Conservation (phyloP, 2,888 invertebrate genomes). For the Operophtera brumata region DNA sequence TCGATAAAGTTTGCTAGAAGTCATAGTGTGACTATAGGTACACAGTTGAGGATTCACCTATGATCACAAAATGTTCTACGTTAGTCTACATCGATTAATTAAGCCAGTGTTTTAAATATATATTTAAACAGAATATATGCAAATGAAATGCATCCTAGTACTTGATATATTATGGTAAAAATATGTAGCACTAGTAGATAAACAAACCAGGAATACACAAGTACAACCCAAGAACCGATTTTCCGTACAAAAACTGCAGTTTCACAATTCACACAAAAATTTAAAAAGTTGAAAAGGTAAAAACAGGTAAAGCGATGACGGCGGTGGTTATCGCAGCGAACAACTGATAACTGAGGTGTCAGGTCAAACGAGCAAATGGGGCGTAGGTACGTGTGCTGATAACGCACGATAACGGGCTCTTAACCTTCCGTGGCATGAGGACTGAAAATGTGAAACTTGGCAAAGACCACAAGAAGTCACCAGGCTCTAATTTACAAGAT, state of each 20-base stretch:
- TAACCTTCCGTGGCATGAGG: constrained; percentile 69
- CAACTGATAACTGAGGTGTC: constrained; percentile 78
- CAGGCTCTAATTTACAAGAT: not conserved
- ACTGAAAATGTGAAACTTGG: constrained; percentile 18
- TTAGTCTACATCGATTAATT: not conserved
- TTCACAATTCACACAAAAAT: constrained; percentile 21
- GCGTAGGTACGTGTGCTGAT: constrained; percentile 71
- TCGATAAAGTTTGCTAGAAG: no score
- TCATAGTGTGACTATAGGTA: no score
- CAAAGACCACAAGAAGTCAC: not conserved
- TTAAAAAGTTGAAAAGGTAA: constrained; percentile 60
- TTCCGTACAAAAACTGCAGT: constrained; percentile 4
- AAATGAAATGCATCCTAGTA: not conserved
- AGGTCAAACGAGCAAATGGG: constrained; percentile 80
- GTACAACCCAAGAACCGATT: not conserved
- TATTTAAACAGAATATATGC: not conserved
- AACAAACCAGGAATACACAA: not conserved
- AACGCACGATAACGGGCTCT: constrained; percentile 76
- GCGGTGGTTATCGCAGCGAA: constrained; percentile 70
- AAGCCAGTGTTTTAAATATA: not conserved
- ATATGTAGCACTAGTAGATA: not conserved
- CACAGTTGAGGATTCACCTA: no score
- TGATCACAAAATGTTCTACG: no score
- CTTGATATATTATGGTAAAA: not conserved
- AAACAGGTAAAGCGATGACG: constrained; percentile 69